These are phyloP conservation scores for Rhagophthalmus giganteus DNA, from an alignment of 2,888 invertebrate species.

Conservation along the genomic window DNA sequence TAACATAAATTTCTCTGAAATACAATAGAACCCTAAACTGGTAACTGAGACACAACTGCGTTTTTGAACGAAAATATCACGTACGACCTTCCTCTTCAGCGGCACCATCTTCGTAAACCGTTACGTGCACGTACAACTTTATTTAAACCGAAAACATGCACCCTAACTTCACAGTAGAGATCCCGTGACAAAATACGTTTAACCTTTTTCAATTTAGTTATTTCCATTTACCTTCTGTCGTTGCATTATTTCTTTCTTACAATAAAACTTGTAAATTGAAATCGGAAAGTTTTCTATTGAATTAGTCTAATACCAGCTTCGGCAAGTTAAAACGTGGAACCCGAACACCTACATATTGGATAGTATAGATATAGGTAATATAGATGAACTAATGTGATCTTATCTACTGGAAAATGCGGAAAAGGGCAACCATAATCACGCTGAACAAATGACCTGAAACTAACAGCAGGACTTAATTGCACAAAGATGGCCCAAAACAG, in stretches of 20 bases:
- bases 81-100: conserved; percentile 23
- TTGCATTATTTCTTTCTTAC: conserved; percentile 16
- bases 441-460: too few relatives aligned
- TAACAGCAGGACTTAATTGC: too few relatives aligned
- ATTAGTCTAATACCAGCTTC: conserved; percentile 7
- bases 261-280: conserved; percentile 28
- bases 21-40: conserved; percentile 24
- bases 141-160: conserved; percentile 44
- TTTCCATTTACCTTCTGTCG: conserved; percentile 36
- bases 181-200: conserved; percentile 40
- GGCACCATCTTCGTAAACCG: conserved; percentile 28
- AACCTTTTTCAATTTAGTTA: conserved; percentile 40
- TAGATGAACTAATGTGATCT: too few relatives aligned
- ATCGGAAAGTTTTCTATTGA: conserved; percentile 22
- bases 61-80: conserved; percentile 29
- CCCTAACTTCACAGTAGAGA: conserved; percentile 29
- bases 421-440: too few relatives aligned
- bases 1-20: conserved; percentile 26
- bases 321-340: too few relatives aligned
- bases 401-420: too few relatives aligned
- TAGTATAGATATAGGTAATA: too few relatives aligned
- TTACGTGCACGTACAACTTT: conserved; percentile 45
- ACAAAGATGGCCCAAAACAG: too few relatives aligned
- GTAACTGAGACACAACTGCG: conserved; percentile 28
- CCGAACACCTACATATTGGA: too few relatives aligned